Conservation (phyloP, 2,888 invertebrate genomes). For the Apamea sordens region DNA sequence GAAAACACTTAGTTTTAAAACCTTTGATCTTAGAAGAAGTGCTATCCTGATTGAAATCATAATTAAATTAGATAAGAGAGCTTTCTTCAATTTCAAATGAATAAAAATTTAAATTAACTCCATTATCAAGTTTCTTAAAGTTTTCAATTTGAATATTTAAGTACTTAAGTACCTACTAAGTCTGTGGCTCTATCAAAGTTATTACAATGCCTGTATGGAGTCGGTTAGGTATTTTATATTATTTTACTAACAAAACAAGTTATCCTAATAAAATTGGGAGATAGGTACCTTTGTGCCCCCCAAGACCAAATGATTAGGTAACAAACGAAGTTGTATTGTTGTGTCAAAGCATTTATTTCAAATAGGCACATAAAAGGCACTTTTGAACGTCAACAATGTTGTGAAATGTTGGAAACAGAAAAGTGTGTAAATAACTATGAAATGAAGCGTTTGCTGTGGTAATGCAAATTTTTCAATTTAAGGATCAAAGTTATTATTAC, state of each 20-base stretch:
- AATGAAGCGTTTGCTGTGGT: no score
- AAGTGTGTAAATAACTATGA: no score
- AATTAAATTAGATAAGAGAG: conserved; percentile 41
- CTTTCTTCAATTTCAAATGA: conserved; percentile 24
- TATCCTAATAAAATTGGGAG: background rate
- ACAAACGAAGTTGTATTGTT: no score
- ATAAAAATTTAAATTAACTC: conserved; percentile 33
- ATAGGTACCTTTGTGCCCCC: background rate
- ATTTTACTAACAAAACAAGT: background rate
- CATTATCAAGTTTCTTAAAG: conserved; percentile 42
- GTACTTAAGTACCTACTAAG: conserved; percentile 16
- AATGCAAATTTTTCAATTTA: no score
- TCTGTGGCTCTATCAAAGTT: conserved; percentile 19
- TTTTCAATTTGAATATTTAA: conserved; percentile 44
- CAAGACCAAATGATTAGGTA: background rate
- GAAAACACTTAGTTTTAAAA: conserved; percentile 18
- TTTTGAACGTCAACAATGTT: no score
- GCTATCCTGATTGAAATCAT: conserved; percentile 42
- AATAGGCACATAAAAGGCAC: no score
- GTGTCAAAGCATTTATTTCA: no score
- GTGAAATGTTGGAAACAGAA: no score
- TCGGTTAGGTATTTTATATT: background rate
- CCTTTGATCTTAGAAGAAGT: conserved; percentile 8
- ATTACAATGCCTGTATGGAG: background rate
- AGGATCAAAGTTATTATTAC: background rate